Conservation (phyloP, 2,888 invertebrate species). For the Tetramorium bicarinatum region DNA sequence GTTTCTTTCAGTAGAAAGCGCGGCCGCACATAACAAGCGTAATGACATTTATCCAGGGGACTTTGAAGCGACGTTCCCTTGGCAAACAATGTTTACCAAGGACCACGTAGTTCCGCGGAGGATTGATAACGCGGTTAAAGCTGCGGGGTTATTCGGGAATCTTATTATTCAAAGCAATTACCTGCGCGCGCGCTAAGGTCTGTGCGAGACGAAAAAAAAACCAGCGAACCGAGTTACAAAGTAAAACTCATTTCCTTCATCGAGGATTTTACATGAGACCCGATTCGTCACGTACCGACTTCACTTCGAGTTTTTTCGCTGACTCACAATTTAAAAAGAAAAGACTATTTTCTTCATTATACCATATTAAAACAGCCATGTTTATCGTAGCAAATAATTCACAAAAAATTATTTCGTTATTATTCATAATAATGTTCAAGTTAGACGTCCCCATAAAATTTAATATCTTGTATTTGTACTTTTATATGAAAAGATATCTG, state of each 20-base stretch:
- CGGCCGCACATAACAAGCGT: conserved; percentile 40
- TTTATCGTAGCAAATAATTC: background rate
- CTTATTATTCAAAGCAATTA: conserved; percentile 41
- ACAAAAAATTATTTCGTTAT: background rate
- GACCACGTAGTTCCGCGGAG: conserved; percentile 41
- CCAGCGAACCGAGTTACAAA: background rate
- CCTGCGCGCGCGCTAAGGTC: conserved; percentile 23
- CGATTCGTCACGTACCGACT: background rate
- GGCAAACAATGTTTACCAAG: conserved; percentile 48
- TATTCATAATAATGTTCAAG: background rate
- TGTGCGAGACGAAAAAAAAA: background rate
- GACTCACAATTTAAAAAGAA: background rate
- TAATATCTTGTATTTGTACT: background rate
- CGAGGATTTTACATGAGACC: background rate
- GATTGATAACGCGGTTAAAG: conserved; percentile 57
- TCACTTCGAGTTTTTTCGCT: background rate
- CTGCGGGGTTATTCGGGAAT: conserved; percentile 37
- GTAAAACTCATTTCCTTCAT: background rate
- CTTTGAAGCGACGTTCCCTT: conserved; percentile 48
- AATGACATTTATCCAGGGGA: conserved; percentile 45
- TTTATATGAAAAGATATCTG: background rate
- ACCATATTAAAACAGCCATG: background rate
- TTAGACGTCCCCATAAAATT: background rate
- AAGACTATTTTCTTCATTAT: background rate
- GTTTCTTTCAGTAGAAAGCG: conserved; percentile 37